Evolutionary conservation across 2,888 invertebrate species (phyloP).

Genomic region (Notodonta dromedarius): DNA sequence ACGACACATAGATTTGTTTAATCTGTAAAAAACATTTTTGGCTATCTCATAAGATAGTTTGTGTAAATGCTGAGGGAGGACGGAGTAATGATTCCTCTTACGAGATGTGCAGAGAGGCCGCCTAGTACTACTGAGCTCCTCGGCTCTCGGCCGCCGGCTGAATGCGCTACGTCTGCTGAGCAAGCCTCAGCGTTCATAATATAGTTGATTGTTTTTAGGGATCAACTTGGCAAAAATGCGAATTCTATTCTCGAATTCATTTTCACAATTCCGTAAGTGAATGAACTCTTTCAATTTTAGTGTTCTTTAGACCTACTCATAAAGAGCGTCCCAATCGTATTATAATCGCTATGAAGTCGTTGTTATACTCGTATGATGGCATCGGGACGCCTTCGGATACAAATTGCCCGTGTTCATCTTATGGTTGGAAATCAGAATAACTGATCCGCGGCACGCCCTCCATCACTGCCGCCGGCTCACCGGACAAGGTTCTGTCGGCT

Average conservation of each 20-base stretch:
- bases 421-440: too few relatives aligned
- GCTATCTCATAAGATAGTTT: not conserved
- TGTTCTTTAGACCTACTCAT: too few relatives aligned
- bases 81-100: slow-evolving; percentile 2
- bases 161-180: not conserved
- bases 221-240: not conserved
- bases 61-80: not conserved
- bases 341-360: too few relatives aligned
- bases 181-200: not conserved
- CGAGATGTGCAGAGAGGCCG: not conserved
- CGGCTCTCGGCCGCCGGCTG: not conserved
- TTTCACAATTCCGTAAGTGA: not conserved
- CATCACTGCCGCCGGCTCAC: not conserved
- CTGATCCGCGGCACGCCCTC: not conserved
- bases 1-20: not conserved
- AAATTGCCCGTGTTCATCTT: too few relatives aligned
- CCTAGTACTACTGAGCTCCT: not conserved
- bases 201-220: not conserved
- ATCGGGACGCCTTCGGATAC: too few relatives aligned
- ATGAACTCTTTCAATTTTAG: too few relatives aligned
- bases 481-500: not conserved
- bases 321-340: too few relatives aligned
- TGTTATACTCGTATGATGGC: too few relatives aligned
- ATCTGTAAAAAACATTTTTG: not conserved
- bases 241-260: not conserved